Conservation (phyloP, 2,113 vertebrate genomes). For the Nycticorax nycticorax region DNA sequence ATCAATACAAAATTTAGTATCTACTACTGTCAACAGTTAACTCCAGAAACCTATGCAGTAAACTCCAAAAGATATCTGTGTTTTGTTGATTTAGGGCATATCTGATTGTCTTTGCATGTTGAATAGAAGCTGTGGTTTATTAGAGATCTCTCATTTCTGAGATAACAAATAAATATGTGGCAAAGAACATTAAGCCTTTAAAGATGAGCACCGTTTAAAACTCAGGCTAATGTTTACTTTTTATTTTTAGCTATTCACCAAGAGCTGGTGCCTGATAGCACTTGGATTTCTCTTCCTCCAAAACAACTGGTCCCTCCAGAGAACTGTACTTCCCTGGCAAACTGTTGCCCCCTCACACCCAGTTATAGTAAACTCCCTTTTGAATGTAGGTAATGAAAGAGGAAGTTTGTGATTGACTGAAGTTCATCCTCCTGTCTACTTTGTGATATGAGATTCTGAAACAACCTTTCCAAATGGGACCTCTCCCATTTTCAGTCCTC, state of each 20-base stretch:
- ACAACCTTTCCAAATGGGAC: background rate
- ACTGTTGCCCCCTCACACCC: background rate
- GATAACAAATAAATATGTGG: background rate
- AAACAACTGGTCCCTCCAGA: background rate
- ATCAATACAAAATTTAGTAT: background rate
- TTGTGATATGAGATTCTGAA: background rate
- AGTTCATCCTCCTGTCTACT: accelerated
- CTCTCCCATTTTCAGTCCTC: background rate
- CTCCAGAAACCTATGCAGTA: background rate
- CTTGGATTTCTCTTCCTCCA: background rate
- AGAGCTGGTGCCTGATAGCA: background rate
- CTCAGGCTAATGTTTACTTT: background rate
- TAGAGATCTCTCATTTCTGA: background rate
- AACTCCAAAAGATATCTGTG: background rate
- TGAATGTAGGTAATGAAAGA: background rate
- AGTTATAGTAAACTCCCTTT: background rate
- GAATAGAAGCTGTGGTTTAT: background rate
- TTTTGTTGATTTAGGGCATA: background rate
- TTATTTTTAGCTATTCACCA: background rate
- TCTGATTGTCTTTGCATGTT: background rate
- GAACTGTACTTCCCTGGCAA: background rate
- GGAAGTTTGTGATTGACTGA: background rate
- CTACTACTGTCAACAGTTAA: background rate
- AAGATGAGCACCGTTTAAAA: background rate
- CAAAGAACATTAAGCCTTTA: background rate